A percentile compares a stretch with the other conserved stretches of the same genome.
These are phyloP conservation scores for Nymphalis io DNA, from an alignment of 1,140 invertebrate genomes.

Conservation along the genomic window DNA sequence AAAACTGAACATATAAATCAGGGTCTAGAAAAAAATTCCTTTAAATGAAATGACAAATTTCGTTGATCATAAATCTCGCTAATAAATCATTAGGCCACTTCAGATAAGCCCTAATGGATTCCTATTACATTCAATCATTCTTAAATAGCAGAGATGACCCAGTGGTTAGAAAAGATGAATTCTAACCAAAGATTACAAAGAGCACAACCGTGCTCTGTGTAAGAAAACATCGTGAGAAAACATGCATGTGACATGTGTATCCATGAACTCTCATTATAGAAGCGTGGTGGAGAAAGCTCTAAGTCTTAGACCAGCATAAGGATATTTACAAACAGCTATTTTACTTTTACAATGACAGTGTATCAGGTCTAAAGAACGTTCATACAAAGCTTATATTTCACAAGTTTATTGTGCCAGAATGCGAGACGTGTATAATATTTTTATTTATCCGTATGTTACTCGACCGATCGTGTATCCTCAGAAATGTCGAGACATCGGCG, in stretches of 20 bases:
- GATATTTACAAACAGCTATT: too few relatives aligned
- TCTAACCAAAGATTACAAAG: neutral
- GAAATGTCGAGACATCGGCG: slow-evolving; percentile 4
- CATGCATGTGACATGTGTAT: too few relatives aligned
- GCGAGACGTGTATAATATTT: neutral
- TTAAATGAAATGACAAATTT: slow-evolving; percentile 25
- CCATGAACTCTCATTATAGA: too few relatives aligned
- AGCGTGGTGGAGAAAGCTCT: too few relatives aligned
- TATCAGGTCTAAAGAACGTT: too few relatives aligned
- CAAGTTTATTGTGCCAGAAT: slow-evolving; percentile 11
- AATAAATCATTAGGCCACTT: slow-evolving; percentile 29
- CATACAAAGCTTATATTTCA: slow-evolving; percentile 10
- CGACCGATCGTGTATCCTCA: slow-evolving; percentile 6
- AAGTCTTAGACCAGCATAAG: too few relatives aligned
- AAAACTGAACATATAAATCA: slow-evolving; percentile 2
- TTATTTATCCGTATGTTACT: slow-evolving; percentile 1
- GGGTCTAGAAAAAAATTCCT: neutral
- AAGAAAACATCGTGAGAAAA: too few relatives aligned
- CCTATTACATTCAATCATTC: slow-evolving; percentile 14
- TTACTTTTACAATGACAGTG: too few relatives aligned
- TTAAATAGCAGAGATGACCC: too few relatives aligned
- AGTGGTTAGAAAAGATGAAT: too few relatives aligned
- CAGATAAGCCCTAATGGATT: slow-evolving; percentile 30
- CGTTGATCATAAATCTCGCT: slow-evolving; percentile 19
- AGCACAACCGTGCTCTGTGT: too few relatives aligned